Percentiles rank a stretch among this genome's conserved stretches.
These are phyloP conservation scores for Etheostoma spectabile DNA, from an alignment of 2,113 vertebrate species.

Conservation along the genomic window DNA sequence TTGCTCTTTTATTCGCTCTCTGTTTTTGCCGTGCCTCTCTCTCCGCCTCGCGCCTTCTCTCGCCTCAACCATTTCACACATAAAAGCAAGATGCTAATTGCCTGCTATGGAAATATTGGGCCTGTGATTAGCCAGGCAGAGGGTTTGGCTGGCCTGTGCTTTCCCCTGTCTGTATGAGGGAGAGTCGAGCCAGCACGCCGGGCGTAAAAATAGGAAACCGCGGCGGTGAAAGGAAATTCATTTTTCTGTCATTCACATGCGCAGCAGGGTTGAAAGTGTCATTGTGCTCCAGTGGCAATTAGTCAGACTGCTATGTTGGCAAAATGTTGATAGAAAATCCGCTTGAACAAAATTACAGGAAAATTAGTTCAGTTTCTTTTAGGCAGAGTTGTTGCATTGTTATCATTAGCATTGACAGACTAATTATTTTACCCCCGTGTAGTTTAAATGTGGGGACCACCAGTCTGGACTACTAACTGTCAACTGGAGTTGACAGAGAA, in stretches of 20 bases:
- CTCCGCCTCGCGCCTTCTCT: slow-evolving; percentile 66
- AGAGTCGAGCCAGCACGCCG: slow-evolving; percentile 42
- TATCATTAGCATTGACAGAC: slow-evolving; percentile 20
- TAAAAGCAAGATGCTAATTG: slow-evolving; percentile 82
- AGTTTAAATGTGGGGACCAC: slow-evolving; percentile 18
- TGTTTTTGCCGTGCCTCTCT: slow-evolving; percentile 72
- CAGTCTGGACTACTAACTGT: neutral
- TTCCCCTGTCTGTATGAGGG: slow-evolving; percentile 53
- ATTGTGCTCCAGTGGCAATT: slow-evolving; percentile 69
- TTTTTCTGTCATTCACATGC: slow-evolving; percentile 55
- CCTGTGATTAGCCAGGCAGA: slow-evolving; percentile 77
- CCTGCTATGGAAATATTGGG: slow-evolving; percentile 82
- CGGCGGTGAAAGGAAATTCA: slow-evolving; percentile 46
- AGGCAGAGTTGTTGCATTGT: slow-evolving; percentile 39
- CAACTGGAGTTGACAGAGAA: neutral
- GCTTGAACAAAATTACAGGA: slow-evolving; percentile 65
- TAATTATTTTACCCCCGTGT: slow-evolving; percentile 24
- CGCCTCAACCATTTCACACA: slow-evolving; percentile 75
- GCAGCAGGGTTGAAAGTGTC: slow-evolving; percentile 53
- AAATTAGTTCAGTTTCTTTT: slow-evolving; percentile 61
- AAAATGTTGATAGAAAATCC: slow-evolving; percentile 61
- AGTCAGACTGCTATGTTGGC: slow-evolving; percentile 58
- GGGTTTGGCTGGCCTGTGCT: slow-evolving; percentile 68
- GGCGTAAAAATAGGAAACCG: slow-evolving; percentile 44
- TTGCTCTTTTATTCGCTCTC: slow-evolving; percentile 83